Evolutionary conservation across 2,113 vertebrate genomes (phyloP).

Genomic region (Epinephelus fuscoguttatus): DNA sequence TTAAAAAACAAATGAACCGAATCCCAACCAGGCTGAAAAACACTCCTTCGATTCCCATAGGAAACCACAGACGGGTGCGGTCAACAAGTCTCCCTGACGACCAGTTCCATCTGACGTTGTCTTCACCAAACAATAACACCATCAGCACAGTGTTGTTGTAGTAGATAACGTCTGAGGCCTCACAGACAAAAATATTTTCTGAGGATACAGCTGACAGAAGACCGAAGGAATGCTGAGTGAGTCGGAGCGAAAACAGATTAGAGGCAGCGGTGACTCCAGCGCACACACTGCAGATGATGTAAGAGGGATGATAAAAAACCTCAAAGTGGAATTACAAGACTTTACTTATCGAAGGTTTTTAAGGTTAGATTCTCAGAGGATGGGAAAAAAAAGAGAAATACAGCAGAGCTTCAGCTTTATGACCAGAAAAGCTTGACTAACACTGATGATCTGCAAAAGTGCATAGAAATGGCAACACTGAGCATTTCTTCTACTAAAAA

Average conservation of each 20-base stretch:
- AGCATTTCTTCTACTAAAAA: background rate
- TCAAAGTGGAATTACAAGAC: background rate
- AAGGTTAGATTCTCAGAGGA: background rate
- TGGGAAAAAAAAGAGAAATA: no score
- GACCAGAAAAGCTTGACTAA: background rate
- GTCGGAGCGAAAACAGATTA: background rate
- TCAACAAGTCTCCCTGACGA: background rate
- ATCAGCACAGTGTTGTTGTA: background rate
- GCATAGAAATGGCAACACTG: background rate
- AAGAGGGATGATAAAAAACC: no score
- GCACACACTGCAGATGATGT: background rate
- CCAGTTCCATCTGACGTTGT: background rate
- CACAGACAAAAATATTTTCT: background rate
- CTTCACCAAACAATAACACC: background rate
- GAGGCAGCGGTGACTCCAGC: background rate
- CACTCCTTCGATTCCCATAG: background rate
- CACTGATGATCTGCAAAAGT: background rate
- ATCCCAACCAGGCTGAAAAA: background rate
- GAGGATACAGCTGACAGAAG: background rate
- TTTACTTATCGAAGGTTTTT: background rate
- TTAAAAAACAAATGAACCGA: background rate
- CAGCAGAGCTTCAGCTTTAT: no score
- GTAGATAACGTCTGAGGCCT: background rate
- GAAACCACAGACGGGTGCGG: background rate
- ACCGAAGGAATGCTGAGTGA: background rate